Percentiles rank a stretch among this genome's conserved stretches.
Evolutionary conservation across 2,888 invertebrate species (phyloP).

Genomic region (Cheilosia grossa): DNA sequence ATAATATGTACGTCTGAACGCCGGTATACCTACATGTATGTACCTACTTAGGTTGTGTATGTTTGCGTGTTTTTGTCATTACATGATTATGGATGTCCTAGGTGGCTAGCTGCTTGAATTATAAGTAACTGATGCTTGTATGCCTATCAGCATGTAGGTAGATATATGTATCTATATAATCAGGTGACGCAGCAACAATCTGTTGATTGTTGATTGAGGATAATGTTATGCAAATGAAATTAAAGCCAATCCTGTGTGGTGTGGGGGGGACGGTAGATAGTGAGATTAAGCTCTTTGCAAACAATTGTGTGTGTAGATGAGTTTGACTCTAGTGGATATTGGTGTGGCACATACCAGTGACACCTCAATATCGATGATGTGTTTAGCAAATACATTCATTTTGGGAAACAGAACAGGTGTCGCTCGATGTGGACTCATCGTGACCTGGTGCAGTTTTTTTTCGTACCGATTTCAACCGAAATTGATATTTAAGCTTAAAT

Average conservation of each 20-base stretch:
- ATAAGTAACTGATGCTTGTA: constrained; percentile 54
- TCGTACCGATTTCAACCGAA: neutral
- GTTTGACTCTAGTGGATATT: constrained; percentile 43
- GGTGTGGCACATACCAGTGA: constrained; percentile 44
- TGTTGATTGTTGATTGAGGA: constrained; percentile 74
- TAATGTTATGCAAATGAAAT: constrained; percentile 74
- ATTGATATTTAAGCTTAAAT: no score
- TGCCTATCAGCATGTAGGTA: constrained; percentile 12
- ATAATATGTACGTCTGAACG: constrained; percentile 7
- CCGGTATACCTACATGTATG: neutral
- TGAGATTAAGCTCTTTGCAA: constrained; percentile 59
- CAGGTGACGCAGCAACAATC: constrained; percentile 73
- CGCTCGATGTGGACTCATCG: neutral
- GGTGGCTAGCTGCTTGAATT: constrained; percentile 68
- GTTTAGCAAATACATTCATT: constrained; percentile 30
- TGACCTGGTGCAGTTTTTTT: no score
- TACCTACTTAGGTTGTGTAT: neutral
- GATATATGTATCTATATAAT: constrained; percentile 42
- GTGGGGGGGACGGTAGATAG: neutral
- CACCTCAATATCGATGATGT: constrained; percentile 6
- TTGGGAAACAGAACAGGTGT: constrained; percentile 25
- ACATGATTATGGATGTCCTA: constrained; percentile 68
- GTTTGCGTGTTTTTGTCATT: constrained; percentile 65
- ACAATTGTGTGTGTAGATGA: constrained; percentile 26
- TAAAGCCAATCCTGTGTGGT: constrained; percentile 75